Conservation (phyloP, 2,797 vertebrate species). For the Lepilemur ruficaudatus region DNA sequence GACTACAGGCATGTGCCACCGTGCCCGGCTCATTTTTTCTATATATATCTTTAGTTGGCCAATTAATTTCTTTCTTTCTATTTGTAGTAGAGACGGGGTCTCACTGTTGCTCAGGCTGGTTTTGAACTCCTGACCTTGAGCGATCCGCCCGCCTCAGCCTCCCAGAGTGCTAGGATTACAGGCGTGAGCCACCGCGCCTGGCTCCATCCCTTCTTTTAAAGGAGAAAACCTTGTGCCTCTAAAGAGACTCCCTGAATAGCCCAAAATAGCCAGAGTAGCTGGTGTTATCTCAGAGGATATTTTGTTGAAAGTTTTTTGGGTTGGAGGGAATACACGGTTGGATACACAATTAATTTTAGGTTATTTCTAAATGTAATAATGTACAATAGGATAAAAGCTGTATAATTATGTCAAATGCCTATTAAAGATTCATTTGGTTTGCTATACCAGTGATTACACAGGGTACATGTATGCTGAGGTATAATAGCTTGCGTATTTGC, state of each 20-base stretch:
- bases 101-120: too few species aligned
- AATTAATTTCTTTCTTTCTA: too few species aligned
- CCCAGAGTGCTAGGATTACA: too few species aligned
- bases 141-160: too few species aligned
- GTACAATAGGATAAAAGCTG: not conserved
- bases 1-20: too few species aligned
- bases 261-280: not conserved
- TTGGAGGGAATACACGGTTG: not conserved
- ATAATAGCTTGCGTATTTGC: not conserved
- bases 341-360: conserved; percentile 31
- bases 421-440: not conserved
- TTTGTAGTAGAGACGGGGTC: too few species aligned
- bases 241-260: not conserved
- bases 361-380: conserved; percentile 40
- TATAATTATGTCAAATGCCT: not conserved
- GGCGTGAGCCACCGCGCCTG: too few species aligned
- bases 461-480: not conserved
- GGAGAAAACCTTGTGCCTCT: not conserved
- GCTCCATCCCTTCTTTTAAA: not conserved
- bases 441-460: not conserved
- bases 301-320: not conserved
- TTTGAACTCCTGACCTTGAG: too few species aligned
- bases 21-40: too few species aligned
- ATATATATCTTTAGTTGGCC: too few species aligned
- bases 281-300: not conserved